phyloP scores from a whole-genome alignment of 2,113 vertebrate genomes.

The Dicrurus megarhynchus region DNA sequence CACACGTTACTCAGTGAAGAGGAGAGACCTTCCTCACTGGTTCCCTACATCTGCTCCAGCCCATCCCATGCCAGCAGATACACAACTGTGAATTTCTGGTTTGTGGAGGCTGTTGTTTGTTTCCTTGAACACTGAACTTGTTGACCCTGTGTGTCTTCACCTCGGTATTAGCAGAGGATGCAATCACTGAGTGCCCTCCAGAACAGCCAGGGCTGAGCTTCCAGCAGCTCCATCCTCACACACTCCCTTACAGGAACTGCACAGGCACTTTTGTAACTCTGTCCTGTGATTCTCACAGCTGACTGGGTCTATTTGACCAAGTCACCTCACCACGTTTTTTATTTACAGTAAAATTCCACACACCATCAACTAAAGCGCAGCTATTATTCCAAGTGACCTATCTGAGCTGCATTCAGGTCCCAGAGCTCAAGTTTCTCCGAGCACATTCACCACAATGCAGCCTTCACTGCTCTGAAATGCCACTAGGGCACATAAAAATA shows the following conservation, averaged over 20 bases:
- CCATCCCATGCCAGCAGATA: background rate
- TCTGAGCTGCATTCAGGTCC: background rate
- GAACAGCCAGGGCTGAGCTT: background rate
- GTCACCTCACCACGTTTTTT: background rate
- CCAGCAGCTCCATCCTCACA: background rate
- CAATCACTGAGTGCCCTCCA: background rate
- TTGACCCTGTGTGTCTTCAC: background rate
- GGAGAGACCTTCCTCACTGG: background rate
- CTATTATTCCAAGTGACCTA: background rate
- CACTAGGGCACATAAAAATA: conserved; percentile 14
- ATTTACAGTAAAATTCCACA: background rate
- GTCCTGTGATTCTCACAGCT: background rate
- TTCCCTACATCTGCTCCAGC: background rate
- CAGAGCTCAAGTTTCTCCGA: background rate
- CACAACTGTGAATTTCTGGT: accelerated
- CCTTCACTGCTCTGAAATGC: background rate
- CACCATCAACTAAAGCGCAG: accelerated
- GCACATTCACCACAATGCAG: background rate
- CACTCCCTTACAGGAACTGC: background rate
- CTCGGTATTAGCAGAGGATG: background rate
- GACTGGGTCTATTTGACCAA: background rate
- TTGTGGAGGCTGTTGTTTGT: background rate
- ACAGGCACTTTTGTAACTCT: background rate
- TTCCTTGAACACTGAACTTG: background rate
- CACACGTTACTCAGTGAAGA: background rate